Base-by-base conservation (phyloP, 2,797 vertebrate genomes). In the Neoniphon sammara region DNA sequence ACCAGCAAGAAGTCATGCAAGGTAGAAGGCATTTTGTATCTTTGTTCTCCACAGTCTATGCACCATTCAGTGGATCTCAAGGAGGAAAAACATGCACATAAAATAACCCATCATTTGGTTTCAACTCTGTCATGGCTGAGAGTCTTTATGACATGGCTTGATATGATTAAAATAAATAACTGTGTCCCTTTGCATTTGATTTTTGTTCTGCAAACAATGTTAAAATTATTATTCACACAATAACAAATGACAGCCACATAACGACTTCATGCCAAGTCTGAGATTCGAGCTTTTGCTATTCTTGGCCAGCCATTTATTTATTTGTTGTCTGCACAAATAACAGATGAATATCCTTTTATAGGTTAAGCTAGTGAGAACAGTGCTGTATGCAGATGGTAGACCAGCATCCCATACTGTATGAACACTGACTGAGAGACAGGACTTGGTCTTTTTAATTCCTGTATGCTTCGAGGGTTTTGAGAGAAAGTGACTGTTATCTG, bases 1-100 rank as follows among this genome's bases (percentile, higher is more conserved):
- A 97, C 96, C 0, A 99, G 98, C 95, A 97, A 96, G 91, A 99
- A 97, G 85, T 99, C 98, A 20, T 91, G 87, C 91, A 97, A 96
- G 96, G 98, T 98, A 73, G 78, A 73, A 60, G 7, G 54, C 5
- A 0, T n/a, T 1, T 57, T 54, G 18, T 42, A 46, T 59, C 36
- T 76, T 52, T 47, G n/a, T 59, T 57, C 31, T 74, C 17, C 15
- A 3, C 31, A 27, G 53, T 25, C 15, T 2, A 27, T 50, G 7
- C 0, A 9, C 2, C 42, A 64, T 70, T 57, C 12, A 23, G 53
- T 18, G 5, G 73, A 49, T 53, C 50, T 66, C 57, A 61, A 21
- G 14, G 56, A 57, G 57, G 6, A 39, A 49, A 23, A 49, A 7
- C 25, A 46, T 62, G 25, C n/a, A 0, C 7, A 11, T 21, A 34